Base-by-base conservation (phyloP, 2,888 invertebrate species). In the Cheilosia soror region DNA sequence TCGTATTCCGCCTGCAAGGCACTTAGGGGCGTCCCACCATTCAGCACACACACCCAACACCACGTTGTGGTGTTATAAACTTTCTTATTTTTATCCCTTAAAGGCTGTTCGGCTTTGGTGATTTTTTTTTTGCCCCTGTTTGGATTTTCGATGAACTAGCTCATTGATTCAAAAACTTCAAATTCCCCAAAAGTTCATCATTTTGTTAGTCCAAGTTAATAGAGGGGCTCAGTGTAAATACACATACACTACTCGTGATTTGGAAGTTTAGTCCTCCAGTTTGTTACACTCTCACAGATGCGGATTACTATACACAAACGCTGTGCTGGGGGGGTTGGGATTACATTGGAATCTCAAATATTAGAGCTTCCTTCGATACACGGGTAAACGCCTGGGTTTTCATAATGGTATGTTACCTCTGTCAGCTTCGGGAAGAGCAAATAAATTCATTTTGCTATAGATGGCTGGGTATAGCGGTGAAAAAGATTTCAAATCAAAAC, bases 91-190 rank as follows among this genome's bases (percentile, higher is more conserved):
- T 57, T 57, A 25, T 60, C 40, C 2, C 15, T 27, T 25, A 37
- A n/a, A 29, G 7, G 20, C 20, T 1, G 20, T 20, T 20, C 20
- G 20, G 20, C 20, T 20, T 20, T 20, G 20, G 20, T 20, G 20
- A 20, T 47, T 25, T 37, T 47, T 9, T 4, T 47, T 6, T 44
- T 33, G 1, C 31, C 25, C 42, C 55, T 33, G n/a, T 25, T 58
- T 65, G n/a, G 40, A 49, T 33, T 33, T 47, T 58, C 49, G 47
- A 65, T 66, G 42, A 66, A 68, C 51, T 60, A 66, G 60, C 51
- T 60, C 58, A 60, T 68, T 76, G 76, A 76, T 76, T 76, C 60
- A 51, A 49, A 76, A 58, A 49, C 76, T 58, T 49, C 13, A 49
- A 49, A 27, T 33, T 58, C 9, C 11, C 42, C n/a, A 47, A 58